Evolutionary conservation across 2,888 invertebrate genomes (phyloP).

Genomic region (Candidula unifasciata): DNA sequence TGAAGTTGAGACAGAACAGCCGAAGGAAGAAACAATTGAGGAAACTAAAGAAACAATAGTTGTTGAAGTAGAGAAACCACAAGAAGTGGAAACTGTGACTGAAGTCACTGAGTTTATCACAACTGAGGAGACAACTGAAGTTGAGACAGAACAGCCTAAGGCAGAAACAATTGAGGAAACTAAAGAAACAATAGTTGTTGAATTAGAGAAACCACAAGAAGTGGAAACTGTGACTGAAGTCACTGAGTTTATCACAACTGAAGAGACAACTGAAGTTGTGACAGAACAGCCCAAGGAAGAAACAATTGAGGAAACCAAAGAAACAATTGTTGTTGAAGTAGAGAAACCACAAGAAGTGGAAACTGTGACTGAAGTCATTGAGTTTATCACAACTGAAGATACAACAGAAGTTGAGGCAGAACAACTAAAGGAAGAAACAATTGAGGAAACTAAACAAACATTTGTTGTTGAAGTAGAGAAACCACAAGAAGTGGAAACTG

Average conservation of each 20-base stretch:
- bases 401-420: conserved; percentile 26
- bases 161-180: conserved; percentile 54
- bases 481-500: conserved; percentile 46
- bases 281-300: conserved; percentile 47
- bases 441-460: conserved; percentile 31
- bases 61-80: conserved; percentile 51
- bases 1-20: conserved; percentile 53
- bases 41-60: conserved; percentile 50
- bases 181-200: conserved; percentile 46
- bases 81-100: conserved; percentile 49
- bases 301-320: conserved; percentile 34
- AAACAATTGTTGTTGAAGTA: conserved; percentile 44
- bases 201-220: conserved; percentile 51
- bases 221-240: conserved; percentile 53
- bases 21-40: conserved; percentile 52
- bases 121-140: conserved; percentile 53
- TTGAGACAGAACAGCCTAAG: conserved; percentile 49
- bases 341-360: conserved; percentile 37
- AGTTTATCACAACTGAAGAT: conserved; percentile 18
- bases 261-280: conserved; percentile 37
- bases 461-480: conserved; percentile 34
- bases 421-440: conserved; percentile 27
- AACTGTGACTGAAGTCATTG: conserved; percentile 45
- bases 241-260: conserved; percentile 35
- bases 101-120: conserved; percentile 51